Conservation (phyloP, 2,113 vertebrate species). For the Oryzias woworae region DNA sequence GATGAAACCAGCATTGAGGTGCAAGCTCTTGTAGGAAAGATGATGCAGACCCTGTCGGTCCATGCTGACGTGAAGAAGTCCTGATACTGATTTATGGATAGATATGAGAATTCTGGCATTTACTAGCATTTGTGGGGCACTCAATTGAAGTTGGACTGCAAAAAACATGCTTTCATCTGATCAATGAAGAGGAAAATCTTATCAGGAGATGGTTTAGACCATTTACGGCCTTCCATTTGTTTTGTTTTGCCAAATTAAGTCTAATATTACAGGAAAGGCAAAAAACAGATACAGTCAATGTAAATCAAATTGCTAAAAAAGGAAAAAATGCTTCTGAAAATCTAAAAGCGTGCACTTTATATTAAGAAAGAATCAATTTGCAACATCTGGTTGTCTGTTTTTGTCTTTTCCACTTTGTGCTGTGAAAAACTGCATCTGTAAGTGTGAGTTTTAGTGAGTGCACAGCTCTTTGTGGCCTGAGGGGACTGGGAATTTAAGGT, state of each 20-base stretch:
- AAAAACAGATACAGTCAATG: constrained; percentile 39
- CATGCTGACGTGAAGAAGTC: constrained; percentile 46
- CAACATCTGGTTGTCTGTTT: constrained; percentile 72
- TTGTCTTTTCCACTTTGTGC: constrained; percentile 53
- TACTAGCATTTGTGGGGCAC: constrained; percentile 25
- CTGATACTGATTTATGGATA: constrained; percentile 45
- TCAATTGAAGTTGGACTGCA: constrained; percentile 34
- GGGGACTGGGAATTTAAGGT: constrained; percentile 66
- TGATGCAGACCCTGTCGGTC: constrained; percentile 40
- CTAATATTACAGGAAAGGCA: constrained; percentile 39
- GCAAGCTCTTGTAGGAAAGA: constrained; percentile 54
- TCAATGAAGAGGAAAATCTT: constrained; percentile 44
- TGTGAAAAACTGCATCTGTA: constrained; percentile 55
- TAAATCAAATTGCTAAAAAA: constrained; percentile 38
- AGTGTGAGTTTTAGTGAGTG: constrained; percentile 52
- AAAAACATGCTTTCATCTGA: constrained; percentile 34
- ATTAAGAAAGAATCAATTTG: constrained; percentile 77
- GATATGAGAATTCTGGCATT: constrained; percentile 60
- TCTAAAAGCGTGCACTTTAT: constrained; percentile 48
- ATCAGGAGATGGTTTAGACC: constrained; percentile 37
- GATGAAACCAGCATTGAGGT: constrained; percentile 67
- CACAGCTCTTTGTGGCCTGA: constrained; percentile 28
- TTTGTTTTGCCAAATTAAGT: constrained; percentile 23
- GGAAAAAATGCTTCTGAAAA: constrained; percentile 17
- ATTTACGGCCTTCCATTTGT: constrained; percentile 6